phyloP scores from a whole-genome alignment of 2,888 invertebrate species.

The Melieria crassipennis region DNA sequence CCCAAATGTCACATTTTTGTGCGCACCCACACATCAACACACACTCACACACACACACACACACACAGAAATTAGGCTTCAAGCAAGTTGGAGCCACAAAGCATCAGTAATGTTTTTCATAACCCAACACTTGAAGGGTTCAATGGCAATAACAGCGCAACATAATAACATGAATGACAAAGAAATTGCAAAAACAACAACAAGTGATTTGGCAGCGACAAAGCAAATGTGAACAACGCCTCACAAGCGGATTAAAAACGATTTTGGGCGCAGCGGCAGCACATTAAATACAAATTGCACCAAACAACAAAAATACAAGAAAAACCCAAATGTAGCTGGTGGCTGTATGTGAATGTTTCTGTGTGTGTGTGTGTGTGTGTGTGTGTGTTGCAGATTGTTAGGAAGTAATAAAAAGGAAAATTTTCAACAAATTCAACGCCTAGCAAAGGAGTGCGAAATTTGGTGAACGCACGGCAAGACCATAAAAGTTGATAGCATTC shows the following conservation, averaged over 20 bases:
- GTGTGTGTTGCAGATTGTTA: neutral
- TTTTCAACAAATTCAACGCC: slow-evolving; percentile 4
- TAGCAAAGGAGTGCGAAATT: neutral
- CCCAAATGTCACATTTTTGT: slow-evolving; percentile 11
- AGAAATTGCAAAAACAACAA: neutral
- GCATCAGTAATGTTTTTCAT: slow-evolving; percentile 17
- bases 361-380: neutral
- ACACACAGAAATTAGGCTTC: neutral
- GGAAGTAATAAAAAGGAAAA: slow-evolving; percentile 14
- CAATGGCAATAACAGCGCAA: slow-evolving; percentile 13
- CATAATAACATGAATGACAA: neutral
- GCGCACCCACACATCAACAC: slow-evolving; percentile 1
- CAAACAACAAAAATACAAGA: neutral
- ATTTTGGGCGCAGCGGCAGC: neutral
- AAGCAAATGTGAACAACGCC: too few species aligned
- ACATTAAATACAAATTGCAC: slow-evolving; percentile 24
- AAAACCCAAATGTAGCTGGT: neutral
- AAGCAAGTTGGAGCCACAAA: neutral
- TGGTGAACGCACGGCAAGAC: slow-evolving; percentile 2
- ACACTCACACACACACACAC: neutral
- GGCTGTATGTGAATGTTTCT: neutral
- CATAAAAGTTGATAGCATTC: slow-evolving; percentile 16
- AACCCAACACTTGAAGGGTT: slow-evolving; percentile 18
- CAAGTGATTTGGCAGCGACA: neutral
- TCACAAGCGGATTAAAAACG: too few species aligned